Evolutionary conservation across 2,113 vertebrate species (phyloP), one percentile per base, ranked within the genome.

Genomic region (Motacilla alba): DNA sequence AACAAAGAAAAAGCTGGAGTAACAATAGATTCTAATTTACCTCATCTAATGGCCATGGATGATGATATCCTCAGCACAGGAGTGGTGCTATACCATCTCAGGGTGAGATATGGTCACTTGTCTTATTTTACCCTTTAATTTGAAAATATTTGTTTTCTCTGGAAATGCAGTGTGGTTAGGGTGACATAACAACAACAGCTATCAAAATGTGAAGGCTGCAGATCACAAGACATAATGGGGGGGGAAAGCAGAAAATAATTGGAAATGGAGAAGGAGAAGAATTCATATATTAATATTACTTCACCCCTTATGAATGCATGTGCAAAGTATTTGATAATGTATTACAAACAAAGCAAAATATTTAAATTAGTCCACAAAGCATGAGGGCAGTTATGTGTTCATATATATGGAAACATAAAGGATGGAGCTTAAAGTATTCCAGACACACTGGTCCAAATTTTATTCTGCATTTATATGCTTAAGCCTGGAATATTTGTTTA

Each of bases 1-100:
- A 99, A 99, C 97, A 98, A 98, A 94, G 98, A 98, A 94, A 98
- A 94, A 87, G 98, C 98, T 10, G 98, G 99, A 50, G 98, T 99
- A 89, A 98, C 98, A 81, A 99, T 99, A 89, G 98, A 98, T 96
- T 99, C 99, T 39, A 98, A 97, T 92, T 97, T 98, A 88, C 99
- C 99, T 21, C 99, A 99, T 97, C 97, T 99, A 44, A 98, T 99
- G 76, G 97, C 98, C 19, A 95, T 99, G 94, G 98, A 99, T 67
- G 97, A 99, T 20, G 99, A 99, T 20, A 98, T 99, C 67, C 98
- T 99, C 89, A 99, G 99, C 96, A 99, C 99, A 13, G 98, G 99
- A 44, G 98, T 99, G 16, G 98, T 98, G 84, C 98, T 99, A 12
- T 99, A 99, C 95, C 98, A 99, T 94, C 99, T 99, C 96, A 98